Conservation (phyloP, 2,113 vertebrate genomes). For the Nesoenas mayeri region DNA sequence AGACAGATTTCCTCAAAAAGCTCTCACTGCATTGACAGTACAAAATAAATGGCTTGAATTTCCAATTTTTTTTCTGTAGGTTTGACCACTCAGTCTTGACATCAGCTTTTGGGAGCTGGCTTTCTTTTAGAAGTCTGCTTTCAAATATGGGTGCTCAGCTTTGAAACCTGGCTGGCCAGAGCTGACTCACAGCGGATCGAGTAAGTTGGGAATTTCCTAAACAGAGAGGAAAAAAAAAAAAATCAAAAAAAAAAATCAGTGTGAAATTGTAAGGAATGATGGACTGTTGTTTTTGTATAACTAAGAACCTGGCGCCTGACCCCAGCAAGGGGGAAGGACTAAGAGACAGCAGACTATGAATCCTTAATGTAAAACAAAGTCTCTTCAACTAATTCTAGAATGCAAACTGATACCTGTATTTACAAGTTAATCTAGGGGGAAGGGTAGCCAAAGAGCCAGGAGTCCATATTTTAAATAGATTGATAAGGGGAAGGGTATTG, state of each 20-base stretch:
- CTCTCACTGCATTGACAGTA: not conserved
- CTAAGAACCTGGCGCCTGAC: too few relatives aligned
- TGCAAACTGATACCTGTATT: too few relatives aligned
- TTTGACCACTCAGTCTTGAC: not conserved
- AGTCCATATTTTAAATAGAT: too few relatives aligned
- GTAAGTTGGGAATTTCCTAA: not conserved
- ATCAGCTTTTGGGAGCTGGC: not conserved
- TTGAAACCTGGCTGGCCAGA: not conserved
- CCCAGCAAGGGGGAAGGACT: too few relatives aligned
- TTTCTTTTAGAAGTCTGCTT: not conserved
- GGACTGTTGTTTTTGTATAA: too few relatives aligned
- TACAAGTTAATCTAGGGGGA: too few relatives aligned
- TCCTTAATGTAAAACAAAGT: too few relatives aligned
- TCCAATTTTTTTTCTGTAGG: not conserved
- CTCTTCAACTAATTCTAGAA: too few relatives aligned
- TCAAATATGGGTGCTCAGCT: not conserved
- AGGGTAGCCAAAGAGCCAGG: too few relatives aligned
- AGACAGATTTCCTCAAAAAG: not conserved
- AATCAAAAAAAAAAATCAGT: not conserved
- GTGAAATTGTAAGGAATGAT: not conserved
- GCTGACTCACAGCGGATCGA: rapidly evolving
- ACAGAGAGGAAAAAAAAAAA: not conserved
- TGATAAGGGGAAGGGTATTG: too few relatives aligned
- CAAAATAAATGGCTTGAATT: not conserved
- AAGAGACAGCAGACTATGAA: too few relatives aligned